phyloP scores from a whole-genome alignment of 2,888 invertebrate species.

The Salpingus planirostris region DNA sequence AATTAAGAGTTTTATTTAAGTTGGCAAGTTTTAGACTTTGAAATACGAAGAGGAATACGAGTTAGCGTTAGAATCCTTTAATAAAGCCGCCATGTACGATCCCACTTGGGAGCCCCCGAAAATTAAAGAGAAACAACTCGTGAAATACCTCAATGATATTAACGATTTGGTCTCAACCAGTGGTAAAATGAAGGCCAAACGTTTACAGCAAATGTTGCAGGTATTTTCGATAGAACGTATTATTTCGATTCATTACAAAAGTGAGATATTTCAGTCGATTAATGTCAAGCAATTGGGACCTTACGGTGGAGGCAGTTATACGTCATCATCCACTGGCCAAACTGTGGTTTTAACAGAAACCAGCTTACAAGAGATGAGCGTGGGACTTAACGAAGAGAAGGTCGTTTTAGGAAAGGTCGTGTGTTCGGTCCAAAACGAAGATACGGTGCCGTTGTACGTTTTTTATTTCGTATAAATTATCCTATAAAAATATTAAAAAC shows the following conservation, averaged over 20 bases:
- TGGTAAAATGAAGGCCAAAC: slow-evolving; percentile 68
- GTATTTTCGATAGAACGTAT: slow-evolving; percentile 28
- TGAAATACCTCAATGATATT: slow-evolving; percentile 57
- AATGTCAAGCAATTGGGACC: slow-evolving; percentile 61
- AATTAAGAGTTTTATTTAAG: no score
- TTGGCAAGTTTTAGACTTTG: slow-evolving; percentile 48
- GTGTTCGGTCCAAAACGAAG: slow-evolving; percentile 67
- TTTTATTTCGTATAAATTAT: slow-evolving; percentile 3
- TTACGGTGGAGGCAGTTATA: slow-evolving; percentile 52
- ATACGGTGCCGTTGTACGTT: slow-evolving; percentile 64
- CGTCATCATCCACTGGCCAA: slow-evolving; percentile 43
- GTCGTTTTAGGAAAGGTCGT: slow-evolving; percentile 72
- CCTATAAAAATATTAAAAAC: slow-evolving; percentile 1
- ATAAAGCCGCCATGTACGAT: slow-evolving; percentile 58
- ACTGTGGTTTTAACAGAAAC: slow-evolving; percentile 45
- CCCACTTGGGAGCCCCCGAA: slow-evolving; percentile 66
- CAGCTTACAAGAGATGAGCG: slow-evolving; percentile 47
- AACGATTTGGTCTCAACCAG: slow-evolving; percentile 54
- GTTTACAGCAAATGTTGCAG: slow-evolving; percentile 59
- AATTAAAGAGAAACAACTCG: slow-evolving; percentile 51
- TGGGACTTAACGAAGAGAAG: slow-evolving; percentile 58
- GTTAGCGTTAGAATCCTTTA: slow-evolving; percentile 60
- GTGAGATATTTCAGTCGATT: slow-evolving; percentile 45
- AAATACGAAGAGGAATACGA: slow-evolving; percentile 72
- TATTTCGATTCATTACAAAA: not conserved